Evolutionary conservation across 2,113 vertebrate genomes (phyloP), one percentile per base, ranked within the genome.

Genomic region (Lasiurus borealis): DNA sequence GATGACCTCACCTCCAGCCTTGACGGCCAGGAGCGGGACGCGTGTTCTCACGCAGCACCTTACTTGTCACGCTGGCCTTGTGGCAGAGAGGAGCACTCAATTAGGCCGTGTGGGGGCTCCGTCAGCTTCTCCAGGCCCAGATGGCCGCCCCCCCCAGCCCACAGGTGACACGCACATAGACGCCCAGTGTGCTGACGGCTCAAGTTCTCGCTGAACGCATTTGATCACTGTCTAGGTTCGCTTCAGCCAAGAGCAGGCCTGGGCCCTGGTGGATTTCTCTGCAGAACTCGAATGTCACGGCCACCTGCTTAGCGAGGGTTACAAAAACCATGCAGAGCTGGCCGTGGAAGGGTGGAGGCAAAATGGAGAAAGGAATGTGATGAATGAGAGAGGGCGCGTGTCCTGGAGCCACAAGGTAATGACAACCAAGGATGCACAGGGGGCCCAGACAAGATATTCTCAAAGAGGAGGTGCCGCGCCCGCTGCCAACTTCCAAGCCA

Each of bases 21-120:
- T 50, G 81, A 66, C 59, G 40, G 14, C 10, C 34, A 52, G 21
- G n/a, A 90, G 77, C 16, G 50, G 80, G 31, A 18, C 2, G 2
- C 10, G n/a, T 10, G 23, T 18, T 48, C 44, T 92, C 57, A 29
- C 7, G 50, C 62, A 10, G 6, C 71, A 80, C 21, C 72, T 83
- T 25, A 86, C 78, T 50, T 88, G 84, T 90, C 2, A 96, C 73
- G 68, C 83, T 95, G 85, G 72, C 73, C 82, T 88, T 86, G 69
- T 69, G 93, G 34, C 34, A 85, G 46, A 93, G 19, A 90, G 46
- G 21, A 34, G 73, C 29, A 23, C 3, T 82, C 27, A 57, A 3
- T 34, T 62, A 82, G 3, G 2, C 48, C 52, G 27, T 9, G 62
- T 54, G 73, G 52, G 46, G 93, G 62, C 46, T 62, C 2, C 34